phyloP scores from a whole-genome alignment of 2,797 vertebrate genomes.

The Gallirallus australis region DNA sequence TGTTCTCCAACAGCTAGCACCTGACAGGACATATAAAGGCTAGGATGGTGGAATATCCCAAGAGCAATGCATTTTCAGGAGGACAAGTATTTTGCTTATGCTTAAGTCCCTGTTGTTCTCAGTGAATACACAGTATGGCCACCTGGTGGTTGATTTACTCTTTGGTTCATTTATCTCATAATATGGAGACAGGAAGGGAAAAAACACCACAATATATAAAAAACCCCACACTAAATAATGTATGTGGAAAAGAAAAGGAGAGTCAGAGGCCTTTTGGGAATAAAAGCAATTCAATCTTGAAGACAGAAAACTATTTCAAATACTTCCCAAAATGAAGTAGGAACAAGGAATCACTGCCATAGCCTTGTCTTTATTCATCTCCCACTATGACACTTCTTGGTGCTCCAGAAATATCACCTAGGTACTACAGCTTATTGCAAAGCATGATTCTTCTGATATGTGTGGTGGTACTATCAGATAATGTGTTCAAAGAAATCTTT shows the following conservation, averaged over 20 bases:
- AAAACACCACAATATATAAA: background rate
- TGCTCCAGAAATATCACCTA: slow-evolving; percentile 17
- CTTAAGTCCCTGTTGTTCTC: background rate
- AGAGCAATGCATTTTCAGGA: background rate
- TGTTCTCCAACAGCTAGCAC: background rate
- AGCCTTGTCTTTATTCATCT: slow-evolving; percentile 26
- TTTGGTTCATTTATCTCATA: slow-evolving; percentile 1
- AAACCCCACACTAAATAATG: background rate
- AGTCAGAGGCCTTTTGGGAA: background rate
- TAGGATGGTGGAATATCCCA: background rate
- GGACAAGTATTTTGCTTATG: background rate
- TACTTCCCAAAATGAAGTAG: background rate
- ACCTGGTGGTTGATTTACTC: background rate
- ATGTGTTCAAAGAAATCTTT: background rate
- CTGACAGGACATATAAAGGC: background rate
- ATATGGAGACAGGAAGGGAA: background rate
- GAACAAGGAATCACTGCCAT: background rate
- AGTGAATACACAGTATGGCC: background rate
- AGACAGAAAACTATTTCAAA: background rate
- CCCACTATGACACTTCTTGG: background rate
- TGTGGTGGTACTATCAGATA: background rate
- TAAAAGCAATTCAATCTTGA: slow-evolving; percentile 15
- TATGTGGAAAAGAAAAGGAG: background rate
- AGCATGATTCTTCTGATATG: background rate
- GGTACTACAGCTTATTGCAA: background rate